These are phyloP conservation scores for Zaprionus kolodkinae DNA, from an alignment of 1,140 invertebrate species.

Conservation along the genomic window DNA sequence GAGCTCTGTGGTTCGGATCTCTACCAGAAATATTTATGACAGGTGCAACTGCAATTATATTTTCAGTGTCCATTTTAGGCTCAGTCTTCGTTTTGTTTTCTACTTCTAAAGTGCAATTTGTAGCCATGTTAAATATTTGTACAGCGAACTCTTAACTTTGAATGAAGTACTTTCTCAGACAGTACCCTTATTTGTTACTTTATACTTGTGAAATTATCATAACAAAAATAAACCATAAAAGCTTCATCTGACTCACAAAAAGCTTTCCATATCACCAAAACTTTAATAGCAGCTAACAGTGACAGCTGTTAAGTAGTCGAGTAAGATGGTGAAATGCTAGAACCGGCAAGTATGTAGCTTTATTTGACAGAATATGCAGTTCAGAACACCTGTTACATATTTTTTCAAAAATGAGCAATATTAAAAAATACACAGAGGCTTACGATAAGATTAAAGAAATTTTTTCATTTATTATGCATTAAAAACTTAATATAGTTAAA, in stretches of 20 bases:
- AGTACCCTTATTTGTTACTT: constrained; percentile 1
- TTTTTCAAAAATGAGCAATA: background rate
- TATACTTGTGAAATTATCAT: constrained; percentile 14
- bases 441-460: background rate
- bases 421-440: background rate
- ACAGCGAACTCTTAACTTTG: background rate
- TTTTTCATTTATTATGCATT: background rate
- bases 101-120: background rate
- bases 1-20: background rate
- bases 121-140: background rate
- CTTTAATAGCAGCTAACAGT: background rate
- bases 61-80: background rate
- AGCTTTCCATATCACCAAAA: background rate
- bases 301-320: no score
- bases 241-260: background rate
- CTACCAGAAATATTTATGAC: constrained; percentile 41
- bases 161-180: background rate
- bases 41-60: background rate
- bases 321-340: background rate
- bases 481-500: constrained; percentile 35
- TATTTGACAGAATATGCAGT: background rate
- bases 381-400: background rate
- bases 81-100: background rate
- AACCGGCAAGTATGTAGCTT: background rate
- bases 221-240: constrained; percentile 5